phyloP scores from a whole-genome alignment of 2,797 vertebrate species.

The Lophius americanus region DNA sequence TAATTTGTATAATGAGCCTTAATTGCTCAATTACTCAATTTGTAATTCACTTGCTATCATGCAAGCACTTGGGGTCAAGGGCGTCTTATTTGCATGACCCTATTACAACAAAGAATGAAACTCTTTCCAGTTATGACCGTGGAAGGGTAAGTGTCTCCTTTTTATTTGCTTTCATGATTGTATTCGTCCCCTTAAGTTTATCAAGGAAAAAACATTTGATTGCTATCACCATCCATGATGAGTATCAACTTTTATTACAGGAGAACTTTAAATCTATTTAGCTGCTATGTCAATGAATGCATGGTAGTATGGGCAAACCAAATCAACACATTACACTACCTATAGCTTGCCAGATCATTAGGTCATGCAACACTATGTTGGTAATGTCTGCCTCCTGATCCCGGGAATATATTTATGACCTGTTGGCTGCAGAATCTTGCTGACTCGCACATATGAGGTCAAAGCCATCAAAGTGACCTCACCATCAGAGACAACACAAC shows the following conservation, averaged over 20 bases:
- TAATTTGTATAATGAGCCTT: slow-evolving; percentile 56
- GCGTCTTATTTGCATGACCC: slow-evolving; percentile 39
- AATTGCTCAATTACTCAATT: slow-evolving; percentile 59
- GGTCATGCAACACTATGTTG: slow-evolving; percentile 75
- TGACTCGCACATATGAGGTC: slow-evolving; percentile 77
- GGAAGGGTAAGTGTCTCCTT: not conserved
- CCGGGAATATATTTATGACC: slow-evolving; percentile 81
- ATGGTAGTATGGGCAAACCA: slow-evolving; percentile 66
- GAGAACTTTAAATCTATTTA: slow-evolving; percentile 48
- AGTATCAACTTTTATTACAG: slow-evolving; percentile 18
- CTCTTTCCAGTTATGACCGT: not conserved
- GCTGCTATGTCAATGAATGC: slow-evolving; percentile 55
- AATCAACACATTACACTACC: slow-evolving; percentile 58
- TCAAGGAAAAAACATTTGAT: not conserved
- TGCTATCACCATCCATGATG: slow-evolving; percentile 5
- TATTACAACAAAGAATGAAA: slow-evolving; percentile 5
- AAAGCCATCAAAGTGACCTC: slow-evolving; percentile 81
- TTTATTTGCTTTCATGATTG: not conserved
- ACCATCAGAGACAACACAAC: slow-evolving; percentile 75
- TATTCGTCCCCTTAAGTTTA: not conserved
- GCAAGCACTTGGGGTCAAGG: slow-evolving; percentile 49
- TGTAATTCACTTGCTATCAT: slow-evolving; percentile 48
- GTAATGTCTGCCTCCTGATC: slow-evolving; percentile 81
- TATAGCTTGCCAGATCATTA: slow-evolving; percentile 75
- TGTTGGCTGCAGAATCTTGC: slow-evolving; percentile 75